A percentile compares a stretch with the other conserved stretches of the same genome.
Conservation (phyloP, 64 coral and sea anemone species). For the Porites australiensis region DNA sequence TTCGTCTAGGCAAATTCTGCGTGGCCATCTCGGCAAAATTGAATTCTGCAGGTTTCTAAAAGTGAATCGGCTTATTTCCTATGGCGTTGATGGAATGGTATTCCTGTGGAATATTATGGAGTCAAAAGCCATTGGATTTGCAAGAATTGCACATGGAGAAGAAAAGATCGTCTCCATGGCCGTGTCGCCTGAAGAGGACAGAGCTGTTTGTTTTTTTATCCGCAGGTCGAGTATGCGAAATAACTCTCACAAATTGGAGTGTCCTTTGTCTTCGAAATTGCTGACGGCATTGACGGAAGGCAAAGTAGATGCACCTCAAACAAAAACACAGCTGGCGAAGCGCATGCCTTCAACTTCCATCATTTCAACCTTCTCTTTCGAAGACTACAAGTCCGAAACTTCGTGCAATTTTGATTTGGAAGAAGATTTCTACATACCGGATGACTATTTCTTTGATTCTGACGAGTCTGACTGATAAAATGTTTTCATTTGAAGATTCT, state of each 20-base stretch:
- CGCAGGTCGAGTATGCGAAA: not conserved
- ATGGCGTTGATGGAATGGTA: conserved; percentile 1
- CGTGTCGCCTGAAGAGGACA: conserved; percentile 40
- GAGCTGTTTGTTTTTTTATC: conserved; percentile 4
- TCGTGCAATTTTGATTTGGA: not conserved
- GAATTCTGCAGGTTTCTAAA: conserved; percentile 40
- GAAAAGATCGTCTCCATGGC: conserved; percentile 15
- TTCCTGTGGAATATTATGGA: conserved; percentile 23
- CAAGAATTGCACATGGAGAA: not conserved
- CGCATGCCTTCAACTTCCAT: not conserved
- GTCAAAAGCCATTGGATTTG: not conserved
- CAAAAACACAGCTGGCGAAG: not conserved
- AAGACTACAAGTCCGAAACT: not conserved
- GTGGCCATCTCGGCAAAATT: conserved; percentile 30
- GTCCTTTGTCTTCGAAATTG: not conserved
- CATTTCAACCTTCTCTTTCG: not conserved
- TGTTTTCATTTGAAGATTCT: no score
- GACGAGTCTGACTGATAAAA: no score
- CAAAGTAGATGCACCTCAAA: not conserved
- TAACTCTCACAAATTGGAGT: not conserved
- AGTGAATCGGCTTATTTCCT: conserved; percentile 11
- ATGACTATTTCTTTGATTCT: no score
- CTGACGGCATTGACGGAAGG: not conserved
- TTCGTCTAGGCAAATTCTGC: not conserved
- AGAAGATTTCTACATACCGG: no score